phyloP scores from a whole-genome alignment of 1,140 invertebrate species.

The Drosophila albomicans region DNA sequence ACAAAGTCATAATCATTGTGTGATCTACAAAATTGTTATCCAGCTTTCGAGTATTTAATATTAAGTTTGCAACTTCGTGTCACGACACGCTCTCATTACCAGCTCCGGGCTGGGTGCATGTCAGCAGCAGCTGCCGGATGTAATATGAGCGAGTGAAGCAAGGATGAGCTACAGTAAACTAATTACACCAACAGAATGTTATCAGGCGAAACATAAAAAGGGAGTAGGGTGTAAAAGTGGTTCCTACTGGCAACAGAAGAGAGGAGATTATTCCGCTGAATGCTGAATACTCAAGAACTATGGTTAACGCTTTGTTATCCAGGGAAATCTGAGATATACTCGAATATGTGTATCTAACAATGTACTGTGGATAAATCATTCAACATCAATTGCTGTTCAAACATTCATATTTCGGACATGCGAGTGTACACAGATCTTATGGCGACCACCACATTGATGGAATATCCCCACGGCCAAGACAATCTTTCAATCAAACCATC shows the following conservation, averaged over 20 bases:
- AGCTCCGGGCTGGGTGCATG: background rate
- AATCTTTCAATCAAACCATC: conserved; percentile 74
- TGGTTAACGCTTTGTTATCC: background rate
- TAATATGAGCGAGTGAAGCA: conserved; percentile 10
- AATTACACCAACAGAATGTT: conserved; percentile 27
- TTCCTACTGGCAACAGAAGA: background rate
- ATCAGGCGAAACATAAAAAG: background rate
- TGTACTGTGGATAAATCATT: conserved; percentile 22
- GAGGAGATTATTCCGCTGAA: too few species aligned
- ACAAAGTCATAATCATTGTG: too few species aligned
- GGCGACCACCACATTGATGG: conserved; percentile 55
- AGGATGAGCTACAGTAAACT: conserved; percentile 22
- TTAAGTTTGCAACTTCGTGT: background rate
- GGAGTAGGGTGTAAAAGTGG: background rate
- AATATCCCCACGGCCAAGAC: conserved; percentile 38
- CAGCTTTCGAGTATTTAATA: background rate
- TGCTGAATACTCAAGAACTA: background rate
- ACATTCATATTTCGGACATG: conserved; percentile 26
- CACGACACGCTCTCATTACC: background rate
- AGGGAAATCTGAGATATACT: background rate
- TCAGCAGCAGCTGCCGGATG: conserved; percentile 30
- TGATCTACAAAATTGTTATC: background rate
- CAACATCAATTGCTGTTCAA: conserved; percentile 34
- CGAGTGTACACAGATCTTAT: background rate
- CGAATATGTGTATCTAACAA: conserved; percentile 11